Evolutionary conservation across 2,797 vertebrate species (phyloP).

Genomic region (Poecilia gillii): DNA sequence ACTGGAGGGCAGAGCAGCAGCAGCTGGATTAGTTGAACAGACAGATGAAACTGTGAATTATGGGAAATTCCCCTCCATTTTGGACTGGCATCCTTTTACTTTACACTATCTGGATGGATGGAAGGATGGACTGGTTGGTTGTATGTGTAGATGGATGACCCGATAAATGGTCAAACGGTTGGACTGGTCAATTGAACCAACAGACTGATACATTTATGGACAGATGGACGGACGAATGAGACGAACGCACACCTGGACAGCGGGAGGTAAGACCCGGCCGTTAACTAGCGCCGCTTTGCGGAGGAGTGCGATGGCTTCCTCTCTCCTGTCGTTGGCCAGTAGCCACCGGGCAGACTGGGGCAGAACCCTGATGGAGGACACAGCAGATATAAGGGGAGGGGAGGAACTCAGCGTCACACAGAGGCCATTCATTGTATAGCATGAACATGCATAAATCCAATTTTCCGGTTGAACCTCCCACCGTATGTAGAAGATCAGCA

Average conservation of each 20-base stretch:
- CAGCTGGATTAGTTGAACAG: background rate
- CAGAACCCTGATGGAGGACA: conserved; percentile 57
- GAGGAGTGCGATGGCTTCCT: conserved; percentile 84
- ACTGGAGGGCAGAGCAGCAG: background rate
- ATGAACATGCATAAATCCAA: conserved; percentile 26
- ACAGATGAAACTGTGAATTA: background rate
- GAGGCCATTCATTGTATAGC: conserved; percentile 13
- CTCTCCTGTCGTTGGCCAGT: conserved; percentile 77
- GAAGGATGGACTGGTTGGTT: background rate
- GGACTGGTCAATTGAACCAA: background rate
- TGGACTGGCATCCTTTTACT: background rate
- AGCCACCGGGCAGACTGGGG: conserved; percentile 78
- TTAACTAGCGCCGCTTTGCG: conserved; percentile 85
- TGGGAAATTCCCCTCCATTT: background rate
- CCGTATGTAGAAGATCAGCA: conserved; percentile 84
- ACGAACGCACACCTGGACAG: conserved; percentile 57
- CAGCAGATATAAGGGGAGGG: conserved; percentile 8
- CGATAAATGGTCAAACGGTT: background rate
- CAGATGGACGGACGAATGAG: background rate
- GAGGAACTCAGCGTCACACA: conserved; percentile 23
- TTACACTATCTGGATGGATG: background rate
- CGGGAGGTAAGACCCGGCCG: conserved; percentile 72
- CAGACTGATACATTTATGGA: background rate
- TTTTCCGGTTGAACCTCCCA: conserved; percentile 56
- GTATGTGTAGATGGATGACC: background rate